Conservation (phyloP, 2,888 invertebrate species). For the Ceratothoa steindachneri region DNA sequence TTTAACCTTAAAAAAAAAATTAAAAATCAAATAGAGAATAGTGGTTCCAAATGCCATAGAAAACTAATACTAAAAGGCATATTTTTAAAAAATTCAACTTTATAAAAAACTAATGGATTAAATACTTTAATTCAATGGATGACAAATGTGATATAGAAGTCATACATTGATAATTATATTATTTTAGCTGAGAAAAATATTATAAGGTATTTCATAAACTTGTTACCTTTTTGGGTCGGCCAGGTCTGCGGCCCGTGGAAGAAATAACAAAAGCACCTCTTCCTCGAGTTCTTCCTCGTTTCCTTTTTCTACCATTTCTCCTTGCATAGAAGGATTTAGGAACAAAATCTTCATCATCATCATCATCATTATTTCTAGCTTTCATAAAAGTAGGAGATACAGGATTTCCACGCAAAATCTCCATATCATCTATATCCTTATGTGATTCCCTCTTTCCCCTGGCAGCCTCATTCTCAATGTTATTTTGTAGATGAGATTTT, state of each 20-base stretch:
- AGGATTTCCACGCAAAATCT: constrained; percentile 26
- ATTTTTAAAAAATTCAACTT: no score
- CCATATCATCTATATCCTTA: constrained; percentile 14
- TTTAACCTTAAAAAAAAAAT: constrained; percentile 19
- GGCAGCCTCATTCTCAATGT: background rate
- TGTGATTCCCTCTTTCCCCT: background rate
- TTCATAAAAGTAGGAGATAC: constrained; percentile 32
- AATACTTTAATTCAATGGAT: no score
- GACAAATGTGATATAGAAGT: no score
- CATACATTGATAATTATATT: no score
- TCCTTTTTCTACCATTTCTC: constrained; percentile 32
- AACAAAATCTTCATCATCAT: constrained; percentile 5
- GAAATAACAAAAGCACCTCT: constrained; percentile 39
- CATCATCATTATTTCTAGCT: constrained; percentile 26
- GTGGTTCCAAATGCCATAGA: no score
- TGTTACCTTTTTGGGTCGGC: constrained; percentile 39
- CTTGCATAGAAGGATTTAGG: background rate
- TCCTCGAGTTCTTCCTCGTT: constrained; percentile 34
- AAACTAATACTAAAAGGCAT: no score
- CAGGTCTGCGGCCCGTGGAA: constrained; percentile 42
- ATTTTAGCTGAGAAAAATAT: background rate
- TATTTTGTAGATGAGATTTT: constrained; percentile 34
- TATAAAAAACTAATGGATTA: no score
- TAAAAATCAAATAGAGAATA: background rate
- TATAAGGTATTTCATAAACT: background rate